These are phyloP conservation scores for Nephrotoma flavescens DNA, from an alignment of 2,888 invertebrate species.

Conservation along the genomic window DNA sequence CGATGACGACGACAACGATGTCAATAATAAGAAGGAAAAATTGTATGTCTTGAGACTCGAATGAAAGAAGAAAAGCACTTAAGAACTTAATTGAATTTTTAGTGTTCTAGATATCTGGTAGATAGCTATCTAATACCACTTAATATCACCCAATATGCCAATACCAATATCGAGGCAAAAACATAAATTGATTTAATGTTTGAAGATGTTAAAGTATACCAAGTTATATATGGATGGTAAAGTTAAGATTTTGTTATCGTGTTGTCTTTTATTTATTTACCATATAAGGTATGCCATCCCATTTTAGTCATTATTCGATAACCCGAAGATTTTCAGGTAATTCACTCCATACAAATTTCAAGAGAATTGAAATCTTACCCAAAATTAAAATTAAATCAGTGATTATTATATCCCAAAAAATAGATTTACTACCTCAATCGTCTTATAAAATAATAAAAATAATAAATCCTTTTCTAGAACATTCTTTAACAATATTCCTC, in stretches of 20 bases:
- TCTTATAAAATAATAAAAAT: not conserved
- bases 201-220: not conserved
- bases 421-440: not conserved
- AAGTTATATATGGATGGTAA: not conserved
- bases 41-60: not conserved
- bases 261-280: not conserved
- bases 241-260: not conserved
- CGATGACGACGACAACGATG: not conserved
- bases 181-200: not conserved
- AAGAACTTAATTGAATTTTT: not conserved
- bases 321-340: too few relatives aligned
- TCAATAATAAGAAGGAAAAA: not conserved
- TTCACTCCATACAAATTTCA: not conserved
- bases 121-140: not conserved
- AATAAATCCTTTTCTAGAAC: not conserved
- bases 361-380: not conserved
- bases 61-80: not conserved
- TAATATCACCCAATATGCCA: not conserved
- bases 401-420: not conserved
- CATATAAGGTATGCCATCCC: not conserved
- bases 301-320: not conserved
- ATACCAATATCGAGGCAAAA: not conserved
- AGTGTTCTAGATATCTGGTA: not conserved
- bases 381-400: not conserved
- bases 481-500: not conserved